Conservation (phyloP, 2,888 invertebrate species). For the Caenorhabditis imperialis region DNA sequence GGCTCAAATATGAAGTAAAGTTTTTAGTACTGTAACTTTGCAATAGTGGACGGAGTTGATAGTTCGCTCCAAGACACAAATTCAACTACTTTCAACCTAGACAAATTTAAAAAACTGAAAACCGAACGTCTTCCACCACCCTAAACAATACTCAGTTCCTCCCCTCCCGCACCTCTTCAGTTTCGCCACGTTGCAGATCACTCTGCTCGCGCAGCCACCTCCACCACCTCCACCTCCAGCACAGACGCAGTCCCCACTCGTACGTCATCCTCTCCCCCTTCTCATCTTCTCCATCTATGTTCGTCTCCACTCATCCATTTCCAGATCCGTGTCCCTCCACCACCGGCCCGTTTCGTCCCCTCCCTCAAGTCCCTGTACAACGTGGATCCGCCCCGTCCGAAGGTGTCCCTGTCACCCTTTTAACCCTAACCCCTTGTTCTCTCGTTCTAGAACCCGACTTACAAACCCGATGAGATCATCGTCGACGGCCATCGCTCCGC, state of each 20-base stretch:
- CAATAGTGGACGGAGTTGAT: too few relatives aligned
- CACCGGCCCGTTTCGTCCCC: conserved; percentile 52
- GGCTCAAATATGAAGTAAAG: too few relatives aligned
- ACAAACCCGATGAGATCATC: conserved; percentile 57
- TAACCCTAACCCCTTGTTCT: neutral
- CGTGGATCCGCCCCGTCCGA: conserved; percentile 33
- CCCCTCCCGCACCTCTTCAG: too few relatives aligned
- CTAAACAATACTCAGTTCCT: too few relatives aligned
- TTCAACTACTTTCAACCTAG: too few relatives aligned
- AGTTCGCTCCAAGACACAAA: too few relatives aligned
- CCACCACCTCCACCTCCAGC: conserved; percentile 54
- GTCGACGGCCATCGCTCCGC: conserved; percentile 59
- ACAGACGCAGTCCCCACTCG: conserved; percentile 46
- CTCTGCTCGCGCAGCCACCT: conserved; percentile 59
- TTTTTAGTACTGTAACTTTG: too few relatives aligned
- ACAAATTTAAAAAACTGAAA: too few relatives aligned
- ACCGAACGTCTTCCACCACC: too few relatives aligned
- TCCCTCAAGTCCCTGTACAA: conserved; percentile 32
- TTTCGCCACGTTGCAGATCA: conserved; percentile 43
- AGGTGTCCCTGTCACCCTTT: conserved; percentile 8
- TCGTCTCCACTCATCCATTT: conserved; percentile 3
- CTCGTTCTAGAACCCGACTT: conserved; percentile 46
- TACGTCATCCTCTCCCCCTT: conserved; percentile 12
- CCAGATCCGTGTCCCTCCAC: conserved; percentile 54
- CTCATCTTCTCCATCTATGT: conserved; percentile 1